Percentiles rank a stretch among this genome's conserved stretches.
phyloP scores from a whole-genome alignment of 1,140 invertebrate genomes.

The Diabrotica virgifera region DNA sequence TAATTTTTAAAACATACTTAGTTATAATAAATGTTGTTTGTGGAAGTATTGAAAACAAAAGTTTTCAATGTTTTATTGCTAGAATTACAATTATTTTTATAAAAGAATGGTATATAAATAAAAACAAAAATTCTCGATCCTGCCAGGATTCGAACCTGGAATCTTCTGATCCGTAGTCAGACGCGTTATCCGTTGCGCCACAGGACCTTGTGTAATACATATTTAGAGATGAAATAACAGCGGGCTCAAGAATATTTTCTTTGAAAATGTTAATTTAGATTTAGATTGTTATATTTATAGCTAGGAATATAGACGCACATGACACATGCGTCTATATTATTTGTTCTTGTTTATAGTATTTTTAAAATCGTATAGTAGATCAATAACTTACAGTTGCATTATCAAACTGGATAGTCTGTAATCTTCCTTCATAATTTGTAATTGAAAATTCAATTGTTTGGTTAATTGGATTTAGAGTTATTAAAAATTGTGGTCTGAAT shows the following conservation, averaged over 20 bases:
- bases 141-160: constrained; percentile 69
- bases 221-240: background rate
- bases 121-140: constrained; percentile 50
- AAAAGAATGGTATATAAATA: background rate
- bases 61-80: no score
- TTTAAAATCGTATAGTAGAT: no score
- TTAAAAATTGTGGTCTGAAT: constrained; percentile 62
- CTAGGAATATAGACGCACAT: background rate
- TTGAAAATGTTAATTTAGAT: background rate
- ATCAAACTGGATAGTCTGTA: constrained; percentile 61
- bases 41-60: no score
- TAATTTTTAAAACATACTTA: no score
- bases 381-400: constrained; percentile 53
- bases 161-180: constrained; percentile 71
- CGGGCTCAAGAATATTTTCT: background rate
- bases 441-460: constrained; percentile 63
- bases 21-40: no score
- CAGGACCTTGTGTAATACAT: constrained; percentile 50
- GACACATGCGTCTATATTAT: background rate
- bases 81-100: no score
- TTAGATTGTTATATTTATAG: background rate
- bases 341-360: background rate
- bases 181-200: constrained; percentile 72
- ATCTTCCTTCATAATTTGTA: constrained; percentile 54
- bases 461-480: constrained; percentile 64